phyloP scores from a whole-genome alignment of 2,888 invertebrate species.

The Octodonta nipae region DNA sequence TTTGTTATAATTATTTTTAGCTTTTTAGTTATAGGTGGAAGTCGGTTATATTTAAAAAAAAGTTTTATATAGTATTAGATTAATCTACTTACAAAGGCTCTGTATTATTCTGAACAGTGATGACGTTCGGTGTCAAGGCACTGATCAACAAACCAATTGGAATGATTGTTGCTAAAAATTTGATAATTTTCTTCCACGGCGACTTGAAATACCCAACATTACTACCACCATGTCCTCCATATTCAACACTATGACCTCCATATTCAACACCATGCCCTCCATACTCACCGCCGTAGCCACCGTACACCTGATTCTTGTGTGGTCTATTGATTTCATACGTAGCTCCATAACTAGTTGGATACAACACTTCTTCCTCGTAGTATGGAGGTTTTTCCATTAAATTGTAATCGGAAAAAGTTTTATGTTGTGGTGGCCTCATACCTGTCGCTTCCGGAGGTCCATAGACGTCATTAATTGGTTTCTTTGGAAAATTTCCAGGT shows the following conservation, averaged over 20 bases:
- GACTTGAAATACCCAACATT: slow-evolving; percentile 17
- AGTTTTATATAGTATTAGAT: too few relatives aligned
- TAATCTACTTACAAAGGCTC: too few relatives aligned
- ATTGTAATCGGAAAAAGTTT: slow-evolving; percentile 16
- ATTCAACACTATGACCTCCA: slow-evolving; percentile 6
- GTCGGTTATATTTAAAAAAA: too few relatives aligned
- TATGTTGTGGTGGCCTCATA: slow-evolving; percentile 7
- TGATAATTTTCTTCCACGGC: slow-evolving; percentile 51
- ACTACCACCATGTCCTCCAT: slow-evolving; percentile 7
- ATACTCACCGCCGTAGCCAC: neutral
- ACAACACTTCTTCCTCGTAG: slow-evolving; percentile 3
- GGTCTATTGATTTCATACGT: neutral
- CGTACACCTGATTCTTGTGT: too few relatives aligned
- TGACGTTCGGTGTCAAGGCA: slow-evolving; percentile 52
- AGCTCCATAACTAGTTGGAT: neutral
- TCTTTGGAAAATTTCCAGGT: too few relatives aligned
- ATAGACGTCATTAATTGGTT: too few relatives aligned
- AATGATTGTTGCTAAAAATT: slow-evolving; percentile 51
- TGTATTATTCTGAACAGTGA: slow-evolving; percentile 42
- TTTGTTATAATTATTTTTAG: too few relatives aligned
- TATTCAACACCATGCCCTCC: neutral
- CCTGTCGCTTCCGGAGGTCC: too few relatives aligned
- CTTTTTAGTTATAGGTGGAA: too few relatives aligned
- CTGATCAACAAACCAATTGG: slow-evolving; percentile 60
- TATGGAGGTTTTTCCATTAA: slow-evolving; percentile 16